Evolutionary conservation across 1,140 invertebrate genomes (phyloP), one percentile per base, ranked within the genome.

Genomic region (Pogonomyrmex barbatus): DNA sequence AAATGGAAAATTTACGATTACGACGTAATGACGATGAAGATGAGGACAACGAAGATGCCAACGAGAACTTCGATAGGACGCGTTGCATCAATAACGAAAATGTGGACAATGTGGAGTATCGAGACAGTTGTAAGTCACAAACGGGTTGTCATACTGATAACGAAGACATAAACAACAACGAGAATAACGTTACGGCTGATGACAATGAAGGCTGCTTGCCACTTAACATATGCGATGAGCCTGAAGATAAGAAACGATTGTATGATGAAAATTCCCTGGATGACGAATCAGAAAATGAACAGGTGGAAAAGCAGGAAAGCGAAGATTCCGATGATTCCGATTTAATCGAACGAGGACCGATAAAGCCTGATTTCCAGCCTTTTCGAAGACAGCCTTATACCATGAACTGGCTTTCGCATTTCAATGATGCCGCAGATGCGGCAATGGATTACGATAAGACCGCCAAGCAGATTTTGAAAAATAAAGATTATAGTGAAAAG

Each of bases 281-380:
- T 30, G 52, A 50, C 6, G 65, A 81, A 36, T 63, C 9, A 17
- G 75, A 12, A 6, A n/a, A 0, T 9, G 62, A 62, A 10, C 73
- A 52, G 2, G 14, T 78, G 52, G 30, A 12, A 62, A 8, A 24
- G 39, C 70, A 54, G 58, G 60, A 2, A 45, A 39, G 75, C 0
- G 71, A 75, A 0, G 42, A 86, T 1, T 85, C 62, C 0, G 63
- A 91, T 30, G 90, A 92, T 14, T 68, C 83, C 42, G 88, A 88
- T 62, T 77, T 92, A 1, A 87, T 88, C 10, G 88, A 90, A 70
- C 89, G 91, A 6, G 91, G 91, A n/a, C 91, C 91, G 17, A 87
- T 91, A 6, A 91, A 87, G 47, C 77, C 90, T 0, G 85, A 90
- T 5, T 39, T 62, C 3, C 79, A 91, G 8, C n/a, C 87, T 1